Evolutionary conservation across 92 coral and sea anemone genomes (phyloP).

Genomic region (Plumapathes pennacea): DNA sequence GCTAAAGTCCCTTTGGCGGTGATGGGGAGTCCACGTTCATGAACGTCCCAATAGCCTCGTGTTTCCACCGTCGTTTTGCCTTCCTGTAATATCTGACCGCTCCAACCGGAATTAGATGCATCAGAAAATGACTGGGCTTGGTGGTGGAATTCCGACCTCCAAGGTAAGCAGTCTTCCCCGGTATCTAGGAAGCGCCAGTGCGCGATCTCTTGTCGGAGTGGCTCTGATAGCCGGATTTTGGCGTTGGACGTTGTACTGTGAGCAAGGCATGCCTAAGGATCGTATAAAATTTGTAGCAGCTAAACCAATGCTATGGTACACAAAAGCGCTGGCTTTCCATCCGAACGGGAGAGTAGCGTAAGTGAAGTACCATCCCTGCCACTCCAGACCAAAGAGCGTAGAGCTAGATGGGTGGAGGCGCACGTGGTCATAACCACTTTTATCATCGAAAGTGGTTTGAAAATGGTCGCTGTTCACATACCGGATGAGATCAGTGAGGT

Average conservation of each 20-base stretch:
- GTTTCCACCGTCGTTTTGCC: neutral
- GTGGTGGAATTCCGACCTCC: too few species aligned
- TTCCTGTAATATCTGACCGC: neutral
- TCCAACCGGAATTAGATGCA: conserved; percentile 21
- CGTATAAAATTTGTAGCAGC: conserved; percentile 47
- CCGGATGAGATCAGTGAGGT: conserved; percentile 57
- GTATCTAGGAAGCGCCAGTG: conserved; percentile 3
- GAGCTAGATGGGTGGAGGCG: conserved; percentile 27
- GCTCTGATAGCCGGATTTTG: neutral
- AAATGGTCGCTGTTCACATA: conserved; percentile 52
- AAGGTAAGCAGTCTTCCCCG: neutral
- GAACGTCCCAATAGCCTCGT: conserved; percentile 12
- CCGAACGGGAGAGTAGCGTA: conserved; percentile 58
- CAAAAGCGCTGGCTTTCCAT: conserved; percentile 62
- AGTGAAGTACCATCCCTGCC: conserved; percentile 55
- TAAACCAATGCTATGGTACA: conserved; percentile 50
- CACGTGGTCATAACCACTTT: conserved; percentile 67
- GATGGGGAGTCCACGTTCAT: conserved; percentile 1
- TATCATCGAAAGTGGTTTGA: conserved; percentile 65
- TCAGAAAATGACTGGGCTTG: too few species aligned
- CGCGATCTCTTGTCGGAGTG: neutral
- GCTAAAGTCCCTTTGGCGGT: conserved; percentile 8
- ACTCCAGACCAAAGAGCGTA: conserved; percentile 56
- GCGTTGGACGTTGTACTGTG: conserved; percentile 62
- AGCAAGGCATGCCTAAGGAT: conserved; percentile 30